phyloP scores from a whole-genome alignment of 2,113 vertebrate species.

The Vombatus ursinus region DNA sequence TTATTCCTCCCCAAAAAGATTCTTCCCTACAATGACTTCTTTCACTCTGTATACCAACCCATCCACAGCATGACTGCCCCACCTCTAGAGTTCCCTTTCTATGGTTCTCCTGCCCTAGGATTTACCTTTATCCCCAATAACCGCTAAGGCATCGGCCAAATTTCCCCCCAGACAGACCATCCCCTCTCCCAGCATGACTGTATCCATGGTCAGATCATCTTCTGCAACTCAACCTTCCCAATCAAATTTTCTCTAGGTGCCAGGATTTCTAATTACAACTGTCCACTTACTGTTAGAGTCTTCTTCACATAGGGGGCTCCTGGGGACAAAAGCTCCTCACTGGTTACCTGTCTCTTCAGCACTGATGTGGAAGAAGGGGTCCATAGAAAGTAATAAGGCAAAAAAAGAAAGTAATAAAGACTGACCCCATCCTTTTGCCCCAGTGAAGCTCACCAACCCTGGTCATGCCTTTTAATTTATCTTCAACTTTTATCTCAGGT shows the following conservation, averaged over 20 bases:
- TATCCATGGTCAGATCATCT: not conserved
- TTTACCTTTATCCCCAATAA: not conserved
- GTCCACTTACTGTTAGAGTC: slow-evolving; percentile 86
- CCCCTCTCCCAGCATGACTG: not conserved
- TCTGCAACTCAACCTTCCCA: not conserved
- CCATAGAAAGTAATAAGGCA: not conserved
- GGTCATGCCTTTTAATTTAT: not conserved
- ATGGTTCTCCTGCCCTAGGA: not conserved
- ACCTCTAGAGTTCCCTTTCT: not conserved
- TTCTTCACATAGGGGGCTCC: slow-evolving; percentile 88
- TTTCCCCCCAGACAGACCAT: not conserved
- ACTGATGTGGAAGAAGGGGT: slow-evolving; percentile 80
- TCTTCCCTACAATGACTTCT: not conserved
- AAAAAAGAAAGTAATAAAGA: not conserved
- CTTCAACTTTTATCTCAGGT: not conserved
- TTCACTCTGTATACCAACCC: not conserved
- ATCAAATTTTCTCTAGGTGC: not conserved
- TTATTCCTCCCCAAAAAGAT: not conserved
- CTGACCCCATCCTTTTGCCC: not conserved
- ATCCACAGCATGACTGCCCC: not conserved
- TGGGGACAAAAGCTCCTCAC: slow-evolving; percentile 88
- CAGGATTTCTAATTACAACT: not conserved
- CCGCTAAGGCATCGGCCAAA: not conserved
- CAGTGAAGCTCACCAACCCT: not conserved
- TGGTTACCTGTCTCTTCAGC: slow-evolving; percentile 85